A percentile compares a stretch with the other conserved stretches of the same genome.
Evolutionary conservation across 2,888 invertebrate genomes (phyloP).

Genomic region (Dinocampus coccinellae): DNA sequence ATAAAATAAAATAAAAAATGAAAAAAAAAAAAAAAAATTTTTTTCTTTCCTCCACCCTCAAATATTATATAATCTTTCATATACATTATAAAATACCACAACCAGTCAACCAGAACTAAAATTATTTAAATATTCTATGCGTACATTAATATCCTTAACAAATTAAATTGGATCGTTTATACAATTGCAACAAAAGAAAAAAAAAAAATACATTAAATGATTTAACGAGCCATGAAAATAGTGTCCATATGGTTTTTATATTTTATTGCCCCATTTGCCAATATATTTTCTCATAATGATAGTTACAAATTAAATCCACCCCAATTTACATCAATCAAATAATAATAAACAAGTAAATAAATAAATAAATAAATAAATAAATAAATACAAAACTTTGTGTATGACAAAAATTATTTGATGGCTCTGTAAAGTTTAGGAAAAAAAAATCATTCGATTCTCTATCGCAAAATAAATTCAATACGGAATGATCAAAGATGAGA

Average conservation of each 20-base stretch:
- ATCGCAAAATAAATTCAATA: too few species aligned
- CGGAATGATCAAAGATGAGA: background rate
- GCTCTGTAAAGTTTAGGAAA: too few species aligned
- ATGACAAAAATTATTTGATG: too few species aligned
- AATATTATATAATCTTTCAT: background rate
- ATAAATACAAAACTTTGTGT: background rate
- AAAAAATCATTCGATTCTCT: too few species aligned
- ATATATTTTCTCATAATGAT: background rate
- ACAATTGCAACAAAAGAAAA: background rate
- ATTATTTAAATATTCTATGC: background rate
- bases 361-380: background rate
- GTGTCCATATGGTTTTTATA: constrained; percentile 25
- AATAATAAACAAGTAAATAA: background rate
- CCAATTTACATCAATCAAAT: background rate
- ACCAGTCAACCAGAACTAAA: background rate
- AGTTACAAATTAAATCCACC: background rate
- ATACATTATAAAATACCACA: background rate
- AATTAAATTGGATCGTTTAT: background rate
- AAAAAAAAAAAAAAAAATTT: too few species aligned
- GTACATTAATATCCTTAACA: background rate
- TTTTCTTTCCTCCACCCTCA: too few species aligned
- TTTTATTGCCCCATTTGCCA: background rate
- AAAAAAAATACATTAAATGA: constrained; percentile 17
- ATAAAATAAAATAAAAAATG: too few species aligned
- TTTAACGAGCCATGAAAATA: constrained; percentile 14